These are phyloP conservation scores for Otis tarda DNA, from an alignment of 2,113 vertebrate genomes.

Conservation along the genomic window DNA sequence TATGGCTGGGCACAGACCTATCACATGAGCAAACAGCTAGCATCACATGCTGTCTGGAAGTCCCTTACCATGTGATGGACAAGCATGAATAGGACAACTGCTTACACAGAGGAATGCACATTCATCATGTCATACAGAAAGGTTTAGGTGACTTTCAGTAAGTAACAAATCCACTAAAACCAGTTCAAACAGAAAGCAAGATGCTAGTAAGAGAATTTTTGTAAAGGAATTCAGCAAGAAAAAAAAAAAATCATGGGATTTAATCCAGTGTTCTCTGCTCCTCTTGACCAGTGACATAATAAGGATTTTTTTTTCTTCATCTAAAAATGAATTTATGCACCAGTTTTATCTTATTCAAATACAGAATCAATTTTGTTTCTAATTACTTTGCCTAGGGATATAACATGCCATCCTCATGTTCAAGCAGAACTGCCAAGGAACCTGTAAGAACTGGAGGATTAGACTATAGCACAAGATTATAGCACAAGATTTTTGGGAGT, in stretches of 20 bases:
- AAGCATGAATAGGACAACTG: not conserved
- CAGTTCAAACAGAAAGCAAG: not conserved
- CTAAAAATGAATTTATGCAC: not conserved
- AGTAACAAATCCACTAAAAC: not conserved
- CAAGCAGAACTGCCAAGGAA: not conserved
- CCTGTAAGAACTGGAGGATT: not conserved
- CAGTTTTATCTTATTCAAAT: not conserved
- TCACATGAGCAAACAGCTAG: not conserved
- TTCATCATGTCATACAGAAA: not conserved
- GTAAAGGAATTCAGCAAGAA: not conserved
- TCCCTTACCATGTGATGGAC: not conserved
- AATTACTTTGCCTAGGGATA: not conserved
- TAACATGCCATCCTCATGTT: not conserved
- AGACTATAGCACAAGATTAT: not conserved
- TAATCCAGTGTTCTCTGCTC: not conserved
- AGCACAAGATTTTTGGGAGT: not conserved
- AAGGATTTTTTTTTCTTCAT: not conserved
- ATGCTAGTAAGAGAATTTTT: rapidly evolving
- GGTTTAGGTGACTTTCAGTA: not conserved
- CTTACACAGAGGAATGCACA: not conserved
- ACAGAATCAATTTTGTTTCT: not conserved
- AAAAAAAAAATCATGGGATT: not conserved
- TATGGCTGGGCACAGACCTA: not conserved
- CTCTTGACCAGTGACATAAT: not conserved
- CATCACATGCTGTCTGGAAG: not conserved